Conservation (phyloP, 2,888 invertebrate genomes). For the Parnassius mnemosyne region DNA sequence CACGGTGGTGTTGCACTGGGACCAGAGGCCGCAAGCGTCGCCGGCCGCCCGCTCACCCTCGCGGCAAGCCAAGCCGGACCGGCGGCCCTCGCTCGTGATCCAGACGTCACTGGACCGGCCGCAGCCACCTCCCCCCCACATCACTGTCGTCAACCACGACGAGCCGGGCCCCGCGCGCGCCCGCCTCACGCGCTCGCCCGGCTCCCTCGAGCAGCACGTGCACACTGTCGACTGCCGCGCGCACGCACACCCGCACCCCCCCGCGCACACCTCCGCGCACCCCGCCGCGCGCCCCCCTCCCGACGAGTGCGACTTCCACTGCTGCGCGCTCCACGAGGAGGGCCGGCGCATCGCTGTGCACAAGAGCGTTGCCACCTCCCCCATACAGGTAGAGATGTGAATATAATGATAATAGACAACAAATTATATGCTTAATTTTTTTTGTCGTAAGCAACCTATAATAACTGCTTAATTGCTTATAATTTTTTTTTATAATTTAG, state of each 20-base stretch:
- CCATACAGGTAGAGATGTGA: constrained; percentile 79
- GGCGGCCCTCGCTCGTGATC: constrained; percentile 86
- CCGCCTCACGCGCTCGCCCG: constrained; percentile 86
- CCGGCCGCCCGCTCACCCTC: constrained; percentile 79
- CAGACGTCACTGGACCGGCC: constrained; percentile 88
- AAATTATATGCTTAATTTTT: too few species aligned
- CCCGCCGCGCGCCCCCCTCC: constrained; percentile 75
- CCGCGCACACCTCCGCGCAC: constrained; percentile 83
- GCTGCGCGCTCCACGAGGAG: constrained; percentile 96
- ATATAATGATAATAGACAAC: too few species aligned
- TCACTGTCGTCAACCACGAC: constrained; percentile 96
- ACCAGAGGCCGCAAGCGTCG: constrained; percentile 89
- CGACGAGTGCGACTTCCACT: constrained; percentile 97
- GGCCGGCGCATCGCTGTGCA: constrained; percentile 94
- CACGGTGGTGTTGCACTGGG: constrained; percentile 98
- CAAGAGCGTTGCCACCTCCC: constrained; percentile 95
- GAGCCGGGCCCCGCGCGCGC: constrained; percentile 87
- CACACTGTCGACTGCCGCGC: constrained; percentile 88
- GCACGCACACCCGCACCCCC: constrained; percentile 58
- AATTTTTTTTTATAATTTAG: too few species aligned
- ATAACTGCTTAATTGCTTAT: too few species aligned
- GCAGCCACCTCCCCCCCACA: constrained; percentile 88
- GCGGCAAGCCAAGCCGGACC: constrained; percentile 76
- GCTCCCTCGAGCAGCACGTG: constrained; percentile 82
- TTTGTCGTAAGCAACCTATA: too few species aligned